Conservation (phyloP, 2,888 invertebrate species). For the Druceiella hillmani region DNA sequence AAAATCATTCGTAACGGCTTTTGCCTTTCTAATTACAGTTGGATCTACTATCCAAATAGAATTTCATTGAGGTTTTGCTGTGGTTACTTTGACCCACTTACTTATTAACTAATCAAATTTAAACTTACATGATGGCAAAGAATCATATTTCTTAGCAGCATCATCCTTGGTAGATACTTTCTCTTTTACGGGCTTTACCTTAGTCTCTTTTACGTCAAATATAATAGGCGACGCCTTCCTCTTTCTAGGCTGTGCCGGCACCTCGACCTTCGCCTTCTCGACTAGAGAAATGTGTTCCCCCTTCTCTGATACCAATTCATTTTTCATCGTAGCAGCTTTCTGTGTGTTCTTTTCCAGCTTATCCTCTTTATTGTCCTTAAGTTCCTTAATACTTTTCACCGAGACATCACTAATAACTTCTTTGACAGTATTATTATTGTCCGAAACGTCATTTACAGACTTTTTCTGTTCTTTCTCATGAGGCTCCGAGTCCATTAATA, state of each 20-base stretch:
- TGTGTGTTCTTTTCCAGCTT: too few relatives aligned
- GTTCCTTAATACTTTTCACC: slow-evolving; percentile 4
- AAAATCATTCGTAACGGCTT: too few relatives aligned
- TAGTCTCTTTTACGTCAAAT: slow-evolving; percentile 40
- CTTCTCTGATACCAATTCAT: too few relatives aligned
- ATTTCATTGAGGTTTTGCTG: not conserved
- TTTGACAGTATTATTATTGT: slow-evolving; percentile 11
- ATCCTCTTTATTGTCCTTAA: slow-evolving; percentile 10
- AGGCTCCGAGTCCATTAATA: not conserved
- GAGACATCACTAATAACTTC: slow-evolving; percentile 13
- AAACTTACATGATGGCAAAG: slow-evolving; percentile 53
- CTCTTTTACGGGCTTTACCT: slow-evolving; percentile 20
- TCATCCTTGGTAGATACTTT: slow-evolving; percentile 31
- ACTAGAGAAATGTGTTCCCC: too few relatives aligned
- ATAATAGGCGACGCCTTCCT: slow-evolving; percentile 53
- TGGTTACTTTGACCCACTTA: slow-evolving; percentile 2
- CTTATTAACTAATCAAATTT: not conserved
- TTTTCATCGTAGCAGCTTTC: too few relatives aligned
- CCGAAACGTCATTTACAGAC: not conserved
- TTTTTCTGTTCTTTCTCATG: not conserved
- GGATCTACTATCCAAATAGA: too few relatives aligned
- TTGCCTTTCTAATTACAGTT: too few relatives aligned
- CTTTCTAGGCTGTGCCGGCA: slow-evolving; percentile 31
- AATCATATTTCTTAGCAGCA: slow-evolving; percentile 49
- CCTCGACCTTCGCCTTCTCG: slow-evolving; percentile 3